Base-by-base conservation (phyloP, 2,888 invertebrate genomes). In the Sialis fuliginosa region DNA sequence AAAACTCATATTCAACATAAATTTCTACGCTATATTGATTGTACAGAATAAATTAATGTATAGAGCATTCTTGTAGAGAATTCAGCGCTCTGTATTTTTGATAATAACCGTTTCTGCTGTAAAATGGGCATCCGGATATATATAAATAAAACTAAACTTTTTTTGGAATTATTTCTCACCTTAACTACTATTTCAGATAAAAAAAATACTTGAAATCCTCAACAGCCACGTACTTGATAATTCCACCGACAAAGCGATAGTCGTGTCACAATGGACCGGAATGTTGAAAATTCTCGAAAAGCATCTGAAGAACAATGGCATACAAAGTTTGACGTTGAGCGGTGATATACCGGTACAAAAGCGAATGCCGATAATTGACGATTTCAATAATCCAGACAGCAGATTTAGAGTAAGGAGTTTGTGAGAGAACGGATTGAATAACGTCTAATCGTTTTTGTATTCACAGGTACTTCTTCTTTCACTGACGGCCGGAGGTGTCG, bases 191-290 rank as follows among this genome's bases (percentile, higher is more conserved):
- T 35, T 37, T 33, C 50, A 69, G 70, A 72, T 82, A 53, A 58
- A 61, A n/a, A 71, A 71, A 4, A 71, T 80, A 7, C 61, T 82
- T 53, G 61, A 73, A 8, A 71, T 71, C 5, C 58, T 82, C 0
- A 57, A 71, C 48, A 63, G 75, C 7, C 68, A 69, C 13, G 68
- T 81, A 1, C 58, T 77, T 8, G 47, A 22, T 22, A 22, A 49
- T 0, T 64, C 65, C 2, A 67, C 64, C 0, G 83, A 90, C 52
- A 89, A 89, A 61, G 75, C 79, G 0, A 77, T 90, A 6, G 74
- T 97, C 5, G 90, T 97, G 1, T 95, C 93, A 0, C 96, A 96
- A 59, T 97, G 95, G 95, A 83, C 88, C 0, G 74, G 78, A 1
- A 79, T 90, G 56, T 68, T 97, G 6, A 66, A 77, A 0, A 70